Base-by-base conservation (phyloP, 2,888 invertebrate genomes). In the Lithophane ornitopus region DNA sequence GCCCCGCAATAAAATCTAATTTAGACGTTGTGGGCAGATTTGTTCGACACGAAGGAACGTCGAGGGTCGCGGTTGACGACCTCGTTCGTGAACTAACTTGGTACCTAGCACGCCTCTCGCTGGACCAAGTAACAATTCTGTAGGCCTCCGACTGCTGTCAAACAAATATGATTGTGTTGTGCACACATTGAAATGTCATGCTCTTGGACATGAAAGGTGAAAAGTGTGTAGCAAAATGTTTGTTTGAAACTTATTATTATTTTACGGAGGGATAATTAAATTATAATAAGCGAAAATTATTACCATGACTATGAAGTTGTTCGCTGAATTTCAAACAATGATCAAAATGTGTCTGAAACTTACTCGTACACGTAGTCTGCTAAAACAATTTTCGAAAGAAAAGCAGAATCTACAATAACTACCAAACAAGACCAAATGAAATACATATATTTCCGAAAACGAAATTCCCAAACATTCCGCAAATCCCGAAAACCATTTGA, bases 1-100 rank as follows among this genome's bases (percentile, higher is more conserved):
- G 95, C 92, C 92, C 92, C 90, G 95, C 94, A 96, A 96, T 96
- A 96, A 96, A 96, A 96, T 96, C 96, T 96, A 96, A 96, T 96
- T 96, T 96, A 96, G 95, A 95, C 95, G 93, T 96, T 90, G 93
- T 91, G 90, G 90, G 92, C 94, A 94, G 96, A 96, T 96, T 96
- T 95, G 95, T 95, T 93, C 93, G 94, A 91, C 92, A 90, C 90
- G 92, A 93, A 89, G 94, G 91, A 90, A 89, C 91, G 90, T 89
- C 61, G 90, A 91, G 93, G 94, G 94, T 93, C 91, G 91, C 94
- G 96, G 96, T 95, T 95, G 95, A 93, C 93, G 95, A 96, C 95
- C 96, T 94, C 91, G 82, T 80, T 74, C 65, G 65, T 76, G 74
- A 72, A 85, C 80, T 85, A 76, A 87, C 87, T 87, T 86, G 74